Percentiles rank a stretch among this genome's conserved stretches.
Conservation (phyloP, 2,888 invertebrate genomes). For the Eupithecia tripunctaria region DNA sequence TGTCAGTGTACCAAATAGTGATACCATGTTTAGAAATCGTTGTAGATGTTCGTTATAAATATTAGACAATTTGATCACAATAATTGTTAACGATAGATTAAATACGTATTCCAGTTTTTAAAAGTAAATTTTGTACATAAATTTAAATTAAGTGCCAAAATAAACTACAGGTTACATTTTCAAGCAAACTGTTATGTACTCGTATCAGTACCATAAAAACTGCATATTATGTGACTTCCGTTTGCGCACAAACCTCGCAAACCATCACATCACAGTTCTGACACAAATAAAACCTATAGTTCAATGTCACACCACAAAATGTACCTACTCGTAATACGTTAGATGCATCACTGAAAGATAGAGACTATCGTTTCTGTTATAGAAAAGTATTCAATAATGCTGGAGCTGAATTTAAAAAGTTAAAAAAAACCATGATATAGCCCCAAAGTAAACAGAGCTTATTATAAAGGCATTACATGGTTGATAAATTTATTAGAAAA, state of each 20-base stretch:
- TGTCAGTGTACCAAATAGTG: conserved; percentile 53
- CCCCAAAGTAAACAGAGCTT: background rate
- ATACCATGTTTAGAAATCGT: conserved; percentile 26
- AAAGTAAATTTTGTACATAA: background rate
- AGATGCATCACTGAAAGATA: background rate
- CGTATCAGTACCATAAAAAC: conserved; percentile 32
- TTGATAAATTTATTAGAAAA: background rate
- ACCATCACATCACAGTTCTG: conserved; percentile 1
- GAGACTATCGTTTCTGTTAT: background rate
- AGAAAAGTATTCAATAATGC: background rate
- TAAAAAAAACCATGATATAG: too few species aligned
- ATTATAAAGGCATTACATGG: background rate
- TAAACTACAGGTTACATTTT: background rate
- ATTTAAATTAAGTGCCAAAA: background rate
- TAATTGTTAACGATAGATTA: conserved; percentile 21
- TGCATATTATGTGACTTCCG: background rate
- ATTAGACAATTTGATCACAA: conserved; percentile 7
- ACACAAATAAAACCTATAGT: background rate
- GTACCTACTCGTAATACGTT: background rate
- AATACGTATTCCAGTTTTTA: background rate
- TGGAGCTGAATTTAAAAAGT: too few species aligned
- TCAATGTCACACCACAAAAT: background rate
- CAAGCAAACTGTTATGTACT: conserved; percentile 19
- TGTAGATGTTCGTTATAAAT: conserved; percentile 28
- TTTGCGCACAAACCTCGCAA: background rate